phyloP scores from a whole-genome alignment of 2,797 vertebrate genomes.

The Leuciscus waleckii region DNA sequence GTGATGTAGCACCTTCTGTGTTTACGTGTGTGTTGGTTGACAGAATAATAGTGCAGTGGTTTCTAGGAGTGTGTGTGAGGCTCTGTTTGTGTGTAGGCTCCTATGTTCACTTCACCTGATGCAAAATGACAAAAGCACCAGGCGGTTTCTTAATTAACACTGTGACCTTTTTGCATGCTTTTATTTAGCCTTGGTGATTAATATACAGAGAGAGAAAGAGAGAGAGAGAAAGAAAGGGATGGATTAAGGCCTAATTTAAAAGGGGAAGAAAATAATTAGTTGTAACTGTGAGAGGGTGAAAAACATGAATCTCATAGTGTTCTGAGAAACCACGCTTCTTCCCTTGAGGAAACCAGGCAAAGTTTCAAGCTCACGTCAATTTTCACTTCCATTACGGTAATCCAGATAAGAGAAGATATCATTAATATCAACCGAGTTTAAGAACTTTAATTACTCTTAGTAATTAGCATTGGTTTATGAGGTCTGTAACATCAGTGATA shows the following conservation, averaged over 20 bases:
- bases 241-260: conserved; percentile 38
- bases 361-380: conserved; percentile 13
- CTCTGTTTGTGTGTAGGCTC: conserved; percentile 31
- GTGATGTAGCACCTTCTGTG: conserved; percentile 42
- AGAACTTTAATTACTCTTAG: conserved; percentile 23
- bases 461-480: conserved; percentile 18
- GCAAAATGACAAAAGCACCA: conserved; percentile 55
- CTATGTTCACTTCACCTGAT: conserved; percentile 60
- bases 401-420: conserved; percentile 31
- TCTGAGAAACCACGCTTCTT: background rate
- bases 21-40: conserved; percentile 2
- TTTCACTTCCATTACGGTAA: conserved; percentile 11
- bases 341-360: conserved; percentile 11
- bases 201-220: conserved; percentile 53
- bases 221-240: conserved; percentile 8
- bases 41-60: conserved; percentile 19
- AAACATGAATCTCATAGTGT: conserved; percentile 19
- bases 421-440: background rate
- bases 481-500: conserved; percentile 7
- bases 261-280: conserved; percentile 44
- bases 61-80: conserved; percentile 13
- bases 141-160: conserved; percentile 66
- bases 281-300: conserved; percentile 21
- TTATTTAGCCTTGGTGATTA: conserved; percentile 58
- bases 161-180: conserved; percentile 63